Evolutionary conservation across 2,888 invertebrate species (phyloP).

Genomic region (Lumbricus terrestris): DNA sequence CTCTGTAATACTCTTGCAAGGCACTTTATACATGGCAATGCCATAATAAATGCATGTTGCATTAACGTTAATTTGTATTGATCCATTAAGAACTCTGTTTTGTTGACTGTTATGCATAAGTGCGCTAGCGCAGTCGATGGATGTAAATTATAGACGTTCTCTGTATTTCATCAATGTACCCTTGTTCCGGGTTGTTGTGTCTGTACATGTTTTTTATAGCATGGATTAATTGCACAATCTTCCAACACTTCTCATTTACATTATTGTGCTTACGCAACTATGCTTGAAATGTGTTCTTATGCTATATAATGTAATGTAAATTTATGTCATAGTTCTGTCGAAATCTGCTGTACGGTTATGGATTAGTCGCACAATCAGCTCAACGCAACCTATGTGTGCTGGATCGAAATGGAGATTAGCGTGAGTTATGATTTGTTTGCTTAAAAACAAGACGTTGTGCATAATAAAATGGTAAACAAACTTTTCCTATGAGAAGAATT

Average conservation of each 20-base stretch:
- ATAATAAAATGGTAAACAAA: background rate
- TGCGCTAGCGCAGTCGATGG: background rate
- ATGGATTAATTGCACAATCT: background rate
- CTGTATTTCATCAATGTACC: background rate
- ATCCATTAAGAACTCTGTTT: background rate
- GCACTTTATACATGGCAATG: no score
- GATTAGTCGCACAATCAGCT: background rate
- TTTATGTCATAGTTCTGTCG: background rate
- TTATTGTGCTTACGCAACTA: background rate
- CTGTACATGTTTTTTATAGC: no score
- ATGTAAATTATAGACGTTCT: no score
- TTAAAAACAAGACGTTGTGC: background rate
- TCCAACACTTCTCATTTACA: background rate
- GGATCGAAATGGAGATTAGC: conserved; percentile 15
- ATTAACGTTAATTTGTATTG: no score
- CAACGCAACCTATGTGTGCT: background rate
- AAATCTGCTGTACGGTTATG: background rate
- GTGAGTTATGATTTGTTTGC: background rate
- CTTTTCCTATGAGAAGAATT: no score
- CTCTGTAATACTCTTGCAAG: no score
- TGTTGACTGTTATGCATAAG: background rate
- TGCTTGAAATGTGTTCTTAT: background rate
- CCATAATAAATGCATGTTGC: no score
- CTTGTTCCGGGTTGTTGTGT: background rate
- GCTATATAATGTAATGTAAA: background rate